phyloP scores from a whole-genome alignment of 2,888 invertebrate species.

The Girardia tigrina region DNA sequence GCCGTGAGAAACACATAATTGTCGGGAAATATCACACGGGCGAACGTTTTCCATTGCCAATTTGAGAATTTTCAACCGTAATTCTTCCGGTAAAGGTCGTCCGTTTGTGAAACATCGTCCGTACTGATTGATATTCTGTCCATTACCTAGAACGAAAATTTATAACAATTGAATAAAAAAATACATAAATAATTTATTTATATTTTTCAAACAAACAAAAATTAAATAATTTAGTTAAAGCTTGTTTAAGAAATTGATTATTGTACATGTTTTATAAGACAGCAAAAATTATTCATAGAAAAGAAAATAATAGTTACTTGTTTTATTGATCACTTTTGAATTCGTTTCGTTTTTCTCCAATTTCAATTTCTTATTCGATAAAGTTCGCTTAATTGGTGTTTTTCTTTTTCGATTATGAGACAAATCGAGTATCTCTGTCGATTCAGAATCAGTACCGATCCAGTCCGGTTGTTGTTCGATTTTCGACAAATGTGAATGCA shows the following conservation, averaged over 20 bases:
- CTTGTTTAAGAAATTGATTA: too few species aligned
- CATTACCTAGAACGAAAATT: conserved; percentile 14
- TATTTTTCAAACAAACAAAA: too few species aligned
- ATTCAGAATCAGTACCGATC: conserved; percentile 7
- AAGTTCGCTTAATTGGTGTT: background rate
- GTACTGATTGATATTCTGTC: conserved; percentile 48
- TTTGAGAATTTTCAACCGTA: conserved; percentile 48
- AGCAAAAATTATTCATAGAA: too few species aligned
- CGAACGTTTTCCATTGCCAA: conserved; percentile 48
- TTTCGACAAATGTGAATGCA: conserved; percentile 15
- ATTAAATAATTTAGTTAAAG: too few species aligned
- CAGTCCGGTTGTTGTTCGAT: background rate
- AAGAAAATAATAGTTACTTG: too few species aligned
- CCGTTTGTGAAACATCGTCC: conserved; percentile 50
- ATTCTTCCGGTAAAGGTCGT: conserved; percentile 48
- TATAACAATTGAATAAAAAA: too few species aligned
- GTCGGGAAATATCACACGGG: conserved; percentile 49
- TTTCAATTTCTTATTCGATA: conserved; percentile 15
- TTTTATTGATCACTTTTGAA: background rate
- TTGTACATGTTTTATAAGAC: too few species aligned
- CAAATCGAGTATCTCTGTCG: background rate
- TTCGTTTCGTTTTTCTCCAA: background rate
- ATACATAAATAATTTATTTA: too few species aligned
- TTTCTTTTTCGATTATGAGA: conserved; percentile 19
- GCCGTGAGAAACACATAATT: conserved; percentile 49